Percentiles rank a stretch among this genome's conserved stretches.
phyloP scores from a whole-genome alignment of 37 sponge, comb jelly and placozoan species.

The Aplysina aerophoba region DNA sequence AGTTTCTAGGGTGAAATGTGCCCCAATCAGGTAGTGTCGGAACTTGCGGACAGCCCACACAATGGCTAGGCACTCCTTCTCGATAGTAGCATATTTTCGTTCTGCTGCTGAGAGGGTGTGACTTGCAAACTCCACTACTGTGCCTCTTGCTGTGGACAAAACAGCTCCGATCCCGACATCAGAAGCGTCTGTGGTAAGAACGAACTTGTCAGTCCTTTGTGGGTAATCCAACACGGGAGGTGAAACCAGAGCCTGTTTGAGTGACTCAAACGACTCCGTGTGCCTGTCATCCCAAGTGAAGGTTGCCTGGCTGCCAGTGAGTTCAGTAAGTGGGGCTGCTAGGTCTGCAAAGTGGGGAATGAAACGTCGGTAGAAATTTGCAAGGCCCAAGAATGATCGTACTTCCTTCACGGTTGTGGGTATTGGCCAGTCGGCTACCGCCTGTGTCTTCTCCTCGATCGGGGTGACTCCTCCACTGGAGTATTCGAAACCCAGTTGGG shows the following conservation, averaged over 20 bases:
- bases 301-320: background rate
- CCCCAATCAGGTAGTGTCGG: slow-evolving; percentile 13
- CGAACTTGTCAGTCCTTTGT: background rate
- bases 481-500: slow-evolving; percentile 13
- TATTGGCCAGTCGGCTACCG: slow-evolving; percentile 11
- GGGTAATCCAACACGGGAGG: background rate
- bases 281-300: slow-evolving; percentile 6
- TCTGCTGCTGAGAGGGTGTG: background rate
- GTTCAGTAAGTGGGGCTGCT: slow-evolving; percentile 23
- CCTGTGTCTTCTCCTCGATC: background rate
- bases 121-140: slow-evolving; percentile 25
- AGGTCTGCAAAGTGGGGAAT: slow-evolving; percentile 21
- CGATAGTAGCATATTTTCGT: slow-evolving; percentile 18
- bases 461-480: background rate
- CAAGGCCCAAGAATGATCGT: slow-evolving; percentile 12
- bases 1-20: slow-evolving; percentile 6
- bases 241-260: slow-evolving; percentile 9
- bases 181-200: slow-evolving; percentile 16
- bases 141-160: slow-evolving; percentile 4
- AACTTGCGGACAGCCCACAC: slow-evolving; percentile 25
- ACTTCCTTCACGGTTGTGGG: background rate
- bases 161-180: slow-evolving; percentile 20
- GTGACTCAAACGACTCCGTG: background rate
- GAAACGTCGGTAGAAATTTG: slow-evolving; percentile 13
- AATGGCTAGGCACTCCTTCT: slow-evolving; percentile 31